Evolutionary conservation across 1,140 invertebrate genomes (phyloP).

Genomic region (Drosophila pallidifrons): DNA sequence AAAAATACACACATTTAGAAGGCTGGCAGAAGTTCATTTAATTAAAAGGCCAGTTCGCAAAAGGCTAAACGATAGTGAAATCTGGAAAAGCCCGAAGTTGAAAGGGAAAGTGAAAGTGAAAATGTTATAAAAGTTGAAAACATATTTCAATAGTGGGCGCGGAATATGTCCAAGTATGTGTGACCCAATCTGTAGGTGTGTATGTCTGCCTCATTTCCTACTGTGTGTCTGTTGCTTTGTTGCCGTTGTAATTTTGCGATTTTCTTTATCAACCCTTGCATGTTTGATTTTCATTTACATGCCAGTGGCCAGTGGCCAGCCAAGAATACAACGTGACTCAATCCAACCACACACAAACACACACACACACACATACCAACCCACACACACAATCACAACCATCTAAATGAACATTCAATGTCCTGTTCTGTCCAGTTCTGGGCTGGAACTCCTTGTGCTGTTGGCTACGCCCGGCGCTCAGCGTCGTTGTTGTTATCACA

Average conservation of each 20-base stretch:
- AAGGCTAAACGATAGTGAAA: conserved; percentile 56
- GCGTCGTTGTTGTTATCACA: conserved; percentile 72
- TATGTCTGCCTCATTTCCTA: neutral
- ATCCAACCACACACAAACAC: conserved; percentile 50
- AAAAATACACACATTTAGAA: conserved; percentile 1
- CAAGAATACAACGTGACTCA: conserved; percentile 83
- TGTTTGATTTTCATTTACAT: conserved; percentile 85
- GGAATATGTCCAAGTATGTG: conserved; percentile 30
- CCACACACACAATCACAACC: conserved; percentile 9
- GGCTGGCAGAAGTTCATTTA: conserved; percentile 63
- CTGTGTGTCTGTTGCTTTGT: conserved; percentile 17
- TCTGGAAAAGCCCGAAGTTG: conserved; percentile 46
- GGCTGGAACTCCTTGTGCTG: conserved; percentile 39
- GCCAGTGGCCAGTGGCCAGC: conserved; percentile 40
- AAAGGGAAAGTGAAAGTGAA: conserved; percentile 30
- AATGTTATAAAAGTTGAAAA: conserved; percentile 55
- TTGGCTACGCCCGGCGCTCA: conserved; percentile 29
- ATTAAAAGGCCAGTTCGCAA: conserved; percentile 60
- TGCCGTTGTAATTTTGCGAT: conserved; percentile 69
- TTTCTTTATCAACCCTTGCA: conserved; percentile 84
- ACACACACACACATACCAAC: conserved; percentile 26
- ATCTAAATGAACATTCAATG: conserved; percentile 80
- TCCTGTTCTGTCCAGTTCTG: conserved; percentile 54
- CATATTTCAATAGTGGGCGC: conserved; percentile 80
- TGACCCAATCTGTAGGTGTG: conserved; percentile 12